Base-by-base conservation (phyloP, 1,140 invertebrate genomes). In the Pseudomyrmex cubaensis region DNA sequence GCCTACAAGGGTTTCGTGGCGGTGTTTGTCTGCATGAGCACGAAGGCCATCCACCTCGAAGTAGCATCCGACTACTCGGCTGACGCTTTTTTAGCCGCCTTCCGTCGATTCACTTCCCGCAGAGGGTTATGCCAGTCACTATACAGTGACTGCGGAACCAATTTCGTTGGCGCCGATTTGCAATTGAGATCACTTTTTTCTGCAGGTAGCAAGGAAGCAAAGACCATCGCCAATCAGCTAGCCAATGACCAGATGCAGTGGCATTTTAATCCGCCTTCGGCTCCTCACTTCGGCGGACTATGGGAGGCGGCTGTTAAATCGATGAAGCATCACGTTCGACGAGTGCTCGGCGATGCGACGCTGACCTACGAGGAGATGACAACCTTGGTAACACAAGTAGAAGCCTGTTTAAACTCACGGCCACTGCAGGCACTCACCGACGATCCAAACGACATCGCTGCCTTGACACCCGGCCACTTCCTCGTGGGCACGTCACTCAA, bases 91-190 rank as follows among this genome's bases (percentile, higher is more conserved):
- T 56, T 92, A 10, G 85, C 72, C 7, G 84, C 87, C 0, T 62
- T 89, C 0, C 77, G 85, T 12, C 59, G 87, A 13, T 92, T 92
- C 57, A 17, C 83, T 0, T 73, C 67, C 10, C 62, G 87, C 44
- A 48, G 90, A 50, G 88, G 85, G 0, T 13, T 66, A 1, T 66
- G 64, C n/a, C n/a, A 13, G 13, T 75, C n/a, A n/a, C 80, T 93
- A 0, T 83, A 86, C 46, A 92, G 77, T 1, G 92, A 94, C 48
- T 90, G 91, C 72, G 93, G 85, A 0, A 93, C 91, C 0, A 94
- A 92, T 70, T 93, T 93, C 84, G 69, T 89, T 0, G 88, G 90
- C 13, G 91, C 90, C 1, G 76, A 86, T 10, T 75, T 70, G 2
- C 25, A 88, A 35, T 62, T 93, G 3, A 62, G 83, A 52, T 64